Evolutionary conservation across 2,797 vertebrate species (phyloP).

Genomic region (Momotus momota): DNA sequence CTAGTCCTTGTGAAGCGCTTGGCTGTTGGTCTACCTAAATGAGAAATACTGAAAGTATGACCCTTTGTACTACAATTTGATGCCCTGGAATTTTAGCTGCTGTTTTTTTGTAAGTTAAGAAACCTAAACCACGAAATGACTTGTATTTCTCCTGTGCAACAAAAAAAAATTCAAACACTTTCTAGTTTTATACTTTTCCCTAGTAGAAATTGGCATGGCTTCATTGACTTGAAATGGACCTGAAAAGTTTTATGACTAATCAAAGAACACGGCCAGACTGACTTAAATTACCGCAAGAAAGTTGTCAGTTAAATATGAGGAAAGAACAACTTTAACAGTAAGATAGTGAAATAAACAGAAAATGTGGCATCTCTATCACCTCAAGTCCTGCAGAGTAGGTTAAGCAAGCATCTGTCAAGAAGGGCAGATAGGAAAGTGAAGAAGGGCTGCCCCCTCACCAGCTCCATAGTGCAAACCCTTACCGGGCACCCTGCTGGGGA

Average conservation of each 20-base stretch:
- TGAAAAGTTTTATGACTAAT: background rate
- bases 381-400: background rate
- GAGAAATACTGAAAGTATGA: background rate
- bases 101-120: background rate
- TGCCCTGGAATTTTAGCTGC: background rate
- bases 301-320: background rate
- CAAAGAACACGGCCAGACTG: background rate
- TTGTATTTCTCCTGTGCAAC: background rate
- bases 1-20: background rate
- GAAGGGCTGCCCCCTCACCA: background rate
- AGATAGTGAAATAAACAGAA: background rate
- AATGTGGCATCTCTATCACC: background rate
- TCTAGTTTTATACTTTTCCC: background rate
- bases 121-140: background rate
- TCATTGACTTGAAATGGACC: background rate
- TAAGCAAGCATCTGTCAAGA: background rate
- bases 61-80: background rate
- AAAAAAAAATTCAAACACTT: background rate
- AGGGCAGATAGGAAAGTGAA: background rate
- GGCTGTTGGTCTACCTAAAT: background rate
- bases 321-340: background rate
- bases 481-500: background rate
- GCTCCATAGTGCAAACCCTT: accelerated
- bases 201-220: background rate
- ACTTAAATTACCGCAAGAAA: background rate